Evolutionary conservation across 2,888 invertebrate species (phyloP).

Genomic region (Tetanocera ferruginea): DNA sequence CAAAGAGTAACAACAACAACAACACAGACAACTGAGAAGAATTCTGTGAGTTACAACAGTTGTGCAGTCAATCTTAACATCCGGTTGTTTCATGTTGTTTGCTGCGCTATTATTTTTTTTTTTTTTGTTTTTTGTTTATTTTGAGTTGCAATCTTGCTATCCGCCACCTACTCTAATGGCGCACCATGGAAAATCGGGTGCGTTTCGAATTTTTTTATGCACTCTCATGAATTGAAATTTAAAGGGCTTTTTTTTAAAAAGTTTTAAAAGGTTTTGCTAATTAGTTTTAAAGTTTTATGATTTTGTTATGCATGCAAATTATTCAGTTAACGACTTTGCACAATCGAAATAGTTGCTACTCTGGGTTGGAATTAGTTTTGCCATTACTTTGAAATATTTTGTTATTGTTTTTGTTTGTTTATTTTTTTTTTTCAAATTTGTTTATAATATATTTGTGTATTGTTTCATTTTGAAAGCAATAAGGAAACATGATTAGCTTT

Average conservation of each 20-base stretch:
- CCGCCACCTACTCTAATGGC: no score
- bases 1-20: slow-evolving; percentile 42
- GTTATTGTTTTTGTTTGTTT: no score
- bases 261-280: background rate
- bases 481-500: slow-evolving; percentile 30
- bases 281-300: slow-evolving; percentile 2
- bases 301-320: background rate
- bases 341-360: background rate
- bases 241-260: background rate
- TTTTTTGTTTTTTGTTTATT: no score
- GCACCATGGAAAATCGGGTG: background rate
- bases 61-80: slow-evolving; percentile 20
- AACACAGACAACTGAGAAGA: slow-evolving; percentile 28
- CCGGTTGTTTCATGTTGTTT: slow-evolving; percentile 15
- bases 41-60: slow-evolving; percentile 43
- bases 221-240: background rate
- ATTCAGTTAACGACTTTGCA: background rate
- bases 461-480: background rate
- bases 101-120: background rate
- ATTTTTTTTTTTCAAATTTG: slow-evolving; percentile 32
- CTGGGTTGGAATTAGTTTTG: background rate
- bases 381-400: background rate
- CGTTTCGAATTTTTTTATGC: background rate
- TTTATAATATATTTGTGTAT: slow-evolving; percentile 2
- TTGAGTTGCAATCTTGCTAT: no score